These are phyloP conservation scores for Anneissia japonica DNA, from an alignment of 35 echinoderm and acorn worm species.

Conservation along the genomic window DNA sequence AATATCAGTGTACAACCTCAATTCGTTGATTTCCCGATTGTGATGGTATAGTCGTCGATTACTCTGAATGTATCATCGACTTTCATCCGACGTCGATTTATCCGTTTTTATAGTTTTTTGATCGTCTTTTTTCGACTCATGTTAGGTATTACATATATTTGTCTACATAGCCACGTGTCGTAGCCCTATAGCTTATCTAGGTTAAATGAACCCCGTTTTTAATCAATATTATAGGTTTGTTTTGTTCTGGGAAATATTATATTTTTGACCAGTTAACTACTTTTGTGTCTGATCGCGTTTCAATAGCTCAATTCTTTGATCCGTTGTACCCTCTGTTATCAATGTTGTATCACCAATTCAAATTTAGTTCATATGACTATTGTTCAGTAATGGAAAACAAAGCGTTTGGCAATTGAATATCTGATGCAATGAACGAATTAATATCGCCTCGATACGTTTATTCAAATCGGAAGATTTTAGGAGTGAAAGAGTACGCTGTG, in stretches of 20 bases:
- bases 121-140: no score
- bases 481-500: neutral
- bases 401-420: neutral
- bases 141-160: no score
- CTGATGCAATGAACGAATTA: neutral
- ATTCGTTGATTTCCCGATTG: no score
- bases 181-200: neutral
- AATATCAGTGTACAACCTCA: no score
- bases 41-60: no score
- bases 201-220: neutral
- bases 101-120: no score
- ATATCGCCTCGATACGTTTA: neutral
- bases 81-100: no score
- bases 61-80: no score
- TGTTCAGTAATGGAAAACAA: neutral
- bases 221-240: neutral
- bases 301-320: neutral
- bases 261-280: neutral
- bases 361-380: neutral
- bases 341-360: neutral
- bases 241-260: neutral
- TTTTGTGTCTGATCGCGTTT: neutral
- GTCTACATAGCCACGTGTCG: no score
- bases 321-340: neutral
- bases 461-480: neutral